Evolutionary conservation across 2,888 invertebrate genomes (phyloP).

Genomic region (Seira musarum): DNA sequence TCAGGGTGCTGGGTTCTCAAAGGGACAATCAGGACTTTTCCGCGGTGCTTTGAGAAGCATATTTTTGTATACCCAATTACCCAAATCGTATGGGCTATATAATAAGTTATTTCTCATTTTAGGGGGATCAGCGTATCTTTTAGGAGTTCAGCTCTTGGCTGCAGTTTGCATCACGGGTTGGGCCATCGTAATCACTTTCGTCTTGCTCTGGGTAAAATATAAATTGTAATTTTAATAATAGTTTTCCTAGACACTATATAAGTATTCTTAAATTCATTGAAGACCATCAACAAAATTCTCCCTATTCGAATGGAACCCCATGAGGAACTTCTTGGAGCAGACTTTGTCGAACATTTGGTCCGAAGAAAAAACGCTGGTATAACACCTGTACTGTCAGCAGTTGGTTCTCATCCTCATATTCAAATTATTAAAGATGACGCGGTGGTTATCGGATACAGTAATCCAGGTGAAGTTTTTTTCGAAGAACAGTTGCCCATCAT

Average conservation of each 20-base stretch:
- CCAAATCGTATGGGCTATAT: not conserved
- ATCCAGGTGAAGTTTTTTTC: conserved; percentile 50
- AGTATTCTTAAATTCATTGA: too few species aligned
- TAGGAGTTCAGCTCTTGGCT: conserved; percentile 72
- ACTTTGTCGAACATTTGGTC: conserved; percentile 72
- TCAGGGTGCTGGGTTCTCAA: conserved; percentile 71
- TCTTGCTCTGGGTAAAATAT: conserved; percentile 72
- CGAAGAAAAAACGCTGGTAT: conserved; percentile 64
- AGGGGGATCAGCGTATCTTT: conserved; percentile 72
- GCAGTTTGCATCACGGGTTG: conserved; percentile 72
- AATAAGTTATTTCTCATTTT: too few species aligned
- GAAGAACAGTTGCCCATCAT: not conserved
- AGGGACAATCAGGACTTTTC: conserved; percentile 72
- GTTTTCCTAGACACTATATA: too few species aligned
- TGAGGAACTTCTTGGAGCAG: conserved; percentile 73
- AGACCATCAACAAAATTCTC: conserved; percentile 70
- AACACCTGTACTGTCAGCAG: conserved; percentile 60
- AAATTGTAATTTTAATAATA: too few species aligned
- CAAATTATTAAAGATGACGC: conserved; percentile 31
- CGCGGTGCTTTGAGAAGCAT: conserved; percentile 68
- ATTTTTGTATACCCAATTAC: not conserved
- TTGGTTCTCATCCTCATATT: conserved; percentile 49
- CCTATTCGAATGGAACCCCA: conserved; percentile 71
- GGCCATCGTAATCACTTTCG: conserved; percentile 71
- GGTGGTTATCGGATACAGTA: conserved; percentile 48